phyloP scores from a whole-genome alignment of 2,888 invertebrate species.

The Alsophila aescularia region DNA sequence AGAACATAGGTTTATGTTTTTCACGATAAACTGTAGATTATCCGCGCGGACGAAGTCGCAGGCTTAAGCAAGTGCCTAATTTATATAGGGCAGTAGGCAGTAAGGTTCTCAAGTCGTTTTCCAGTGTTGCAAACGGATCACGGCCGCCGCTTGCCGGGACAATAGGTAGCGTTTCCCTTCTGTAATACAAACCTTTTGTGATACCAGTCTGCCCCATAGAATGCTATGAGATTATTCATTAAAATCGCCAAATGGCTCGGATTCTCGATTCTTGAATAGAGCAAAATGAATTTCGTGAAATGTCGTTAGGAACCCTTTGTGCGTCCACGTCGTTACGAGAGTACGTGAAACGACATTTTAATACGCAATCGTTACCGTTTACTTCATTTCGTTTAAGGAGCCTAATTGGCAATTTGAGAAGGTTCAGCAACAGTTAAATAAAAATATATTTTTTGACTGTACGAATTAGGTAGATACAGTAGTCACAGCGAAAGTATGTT shows the following conservation, averaged over 20 bases:
- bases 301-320: conserved; percentile 17
- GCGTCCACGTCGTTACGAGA: conserved; percentile 2
- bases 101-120: neutral
- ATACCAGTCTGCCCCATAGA: conserved; percentile 48
- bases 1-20: too few species aligned
- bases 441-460: neutral
- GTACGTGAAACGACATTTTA: conserved; percentile 23
- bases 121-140: conserved; percentile 43
- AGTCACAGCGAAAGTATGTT: too few species aligned
- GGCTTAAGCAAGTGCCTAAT: too few species aligned
- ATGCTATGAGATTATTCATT: conserved; percentile 60
- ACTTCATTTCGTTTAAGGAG: conserved; percentile 14
- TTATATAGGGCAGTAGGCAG: too few species aligned
- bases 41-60: too few species aligned
- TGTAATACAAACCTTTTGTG: conserved; percentile 61
- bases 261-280: conserved; percentile 20
- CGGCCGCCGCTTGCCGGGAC: conserved; percentile 46
- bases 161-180: conserved; percentile 53
- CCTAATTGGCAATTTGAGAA: conserved; percentile 23
- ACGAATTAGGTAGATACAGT: neutral
- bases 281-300: conserved; percentile 26
- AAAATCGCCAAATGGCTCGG: conserved; percentile 43
- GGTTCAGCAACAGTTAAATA: conserved; percentile 10
- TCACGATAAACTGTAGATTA: too few species aligned
- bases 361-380: conserved; percentile 25